phyloP scores from a whole-genome alignment of 1,140 invertebrate species.

The Pseudomyrmex cubaensis region DNA sequence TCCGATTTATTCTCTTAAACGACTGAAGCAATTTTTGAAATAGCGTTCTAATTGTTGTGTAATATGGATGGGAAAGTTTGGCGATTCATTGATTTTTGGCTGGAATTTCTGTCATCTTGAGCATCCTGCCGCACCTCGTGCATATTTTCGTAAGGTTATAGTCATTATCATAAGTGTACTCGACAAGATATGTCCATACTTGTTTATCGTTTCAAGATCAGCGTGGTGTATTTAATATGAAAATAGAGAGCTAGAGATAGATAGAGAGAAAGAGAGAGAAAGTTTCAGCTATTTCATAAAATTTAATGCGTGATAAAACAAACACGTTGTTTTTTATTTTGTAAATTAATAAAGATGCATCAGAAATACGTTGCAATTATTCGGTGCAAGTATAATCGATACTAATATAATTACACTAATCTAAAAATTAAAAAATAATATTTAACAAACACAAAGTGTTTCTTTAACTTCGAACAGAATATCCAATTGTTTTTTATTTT shows the following conservation, averaged over 20 bases:
- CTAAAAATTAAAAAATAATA: slow-evolving; percentile 13
- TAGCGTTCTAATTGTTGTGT: no score
- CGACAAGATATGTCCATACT: slow-evolving; percentile 63
- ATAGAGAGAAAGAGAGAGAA: no score
- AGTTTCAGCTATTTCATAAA: slow-evolving; percentile 9
- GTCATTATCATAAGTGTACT: slow-evolving; percentile 74
- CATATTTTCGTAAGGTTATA: slow-evolving; percentile 69
- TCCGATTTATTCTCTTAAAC: no score
- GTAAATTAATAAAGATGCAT: neutral
- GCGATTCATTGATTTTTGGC: neutral
- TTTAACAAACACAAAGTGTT: neutral
- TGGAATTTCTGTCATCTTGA: neutral
- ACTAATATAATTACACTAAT: neutral
- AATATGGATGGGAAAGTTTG: neutral
- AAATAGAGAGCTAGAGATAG: slow-evolving; percentile 11
- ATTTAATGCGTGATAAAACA: slow-evolving; percentile 3
- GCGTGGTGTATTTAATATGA: slow-evolving; percentile 49
- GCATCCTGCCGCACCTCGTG: neutral
- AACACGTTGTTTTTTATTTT: no score
- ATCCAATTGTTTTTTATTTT: no score
- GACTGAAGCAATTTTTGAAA: no score
- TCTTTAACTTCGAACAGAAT: no score
- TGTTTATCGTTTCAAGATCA: slow-evolving; percentile 66
- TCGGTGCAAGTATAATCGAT: neutral
- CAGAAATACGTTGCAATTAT: slow-evolving; percentile 14